These are phyloP conservation scores for Ametastegia equiseti DNA, from an alignment of 2,888 invertebrate genomes.

Conservation along the genomic window DNA sequence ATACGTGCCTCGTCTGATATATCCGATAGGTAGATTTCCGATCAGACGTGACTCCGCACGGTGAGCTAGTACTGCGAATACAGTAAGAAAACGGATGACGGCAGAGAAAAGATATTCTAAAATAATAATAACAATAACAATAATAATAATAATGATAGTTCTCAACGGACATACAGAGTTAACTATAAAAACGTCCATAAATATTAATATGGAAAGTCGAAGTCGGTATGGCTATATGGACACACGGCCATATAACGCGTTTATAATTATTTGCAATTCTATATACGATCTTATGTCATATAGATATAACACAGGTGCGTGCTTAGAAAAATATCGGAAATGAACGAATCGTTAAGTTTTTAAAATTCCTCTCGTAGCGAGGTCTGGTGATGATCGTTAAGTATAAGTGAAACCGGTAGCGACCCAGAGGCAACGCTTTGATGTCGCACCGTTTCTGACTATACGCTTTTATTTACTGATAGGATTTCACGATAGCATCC, in stretches of 20 bases:
- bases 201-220: slow-evolving; percentile 33
- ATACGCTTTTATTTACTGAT: slow-evolving; percentile 35
- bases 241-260: not conserved
- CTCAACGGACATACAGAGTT: not conserved
- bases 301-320: not conserved
- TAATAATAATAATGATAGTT: not conserved
- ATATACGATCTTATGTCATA: not conserved
- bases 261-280: slow-evolving; percentile 16
- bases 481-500: slow-evolving; percentile 5
- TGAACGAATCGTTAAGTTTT: not conserved
- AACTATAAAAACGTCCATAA: not conserved
- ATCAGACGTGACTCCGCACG: slow-evolving; percentile 24
- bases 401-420: slow-evolving; percentile 20
- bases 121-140: slow-evolving; percentile 17
- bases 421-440: not conserved
- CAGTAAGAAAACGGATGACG: not conserved
- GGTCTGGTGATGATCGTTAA: not conserved
- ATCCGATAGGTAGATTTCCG: slow-evolving; percentile 8
- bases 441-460: slow-evolving; percentile 14
- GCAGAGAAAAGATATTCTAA: slow-evolving; percentile 27
- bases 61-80: slow-evolving; percentile 1
- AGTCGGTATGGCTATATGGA: not conserved
- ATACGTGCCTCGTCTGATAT: slow-evolving; percentile 36
- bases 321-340: not conserved
- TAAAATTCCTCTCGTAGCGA: not conserved